Evolutionary conservation across 92 coral and sea anemone species (phyloP).

Genomic region (Pocillopora meandrina): DNA sequence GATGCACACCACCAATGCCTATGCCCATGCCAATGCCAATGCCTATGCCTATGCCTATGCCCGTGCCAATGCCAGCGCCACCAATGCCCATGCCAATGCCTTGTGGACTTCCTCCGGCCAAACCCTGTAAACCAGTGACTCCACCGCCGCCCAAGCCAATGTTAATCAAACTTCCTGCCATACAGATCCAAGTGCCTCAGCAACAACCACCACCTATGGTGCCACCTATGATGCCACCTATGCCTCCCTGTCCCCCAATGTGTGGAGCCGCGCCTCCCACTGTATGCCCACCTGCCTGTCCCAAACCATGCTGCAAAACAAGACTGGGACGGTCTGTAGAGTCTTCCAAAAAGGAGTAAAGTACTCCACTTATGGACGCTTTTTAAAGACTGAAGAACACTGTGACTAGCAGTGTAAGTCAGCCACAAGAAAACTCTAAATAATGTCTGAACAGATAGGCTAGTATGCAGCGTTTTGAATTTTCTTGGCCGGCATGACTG

Average conservation of each 20-base stretch:
- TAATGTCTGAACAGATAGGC: slow-evolving; percentile 10
- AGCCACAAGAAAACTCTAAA: neutral
- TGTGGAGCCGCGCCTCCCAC: slow-evolving; percentile 29
- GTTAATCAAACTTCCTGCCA: slow-evolving; percentile 51
- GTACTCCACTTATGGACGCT: neutral
- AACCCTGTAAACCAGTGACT: slow-evolving; percentile 67
- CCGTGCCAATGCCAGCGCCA: slow-evolving; percentile 46
- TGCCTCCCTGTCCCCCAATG: slow-evolving; percentile 51
- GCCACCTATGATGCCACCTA: slow-evolving; percentile 35
- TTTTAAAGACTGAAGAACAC: neutral
- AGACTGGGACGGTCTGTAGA: slow-evolving; percentile 32
- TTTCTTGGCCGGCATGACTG: neutral
- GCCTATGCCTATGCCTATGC: slow-evolving; percentile 47
- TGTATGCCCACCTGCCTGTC: slow-evolving; percentile 67
- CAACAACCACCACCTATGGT: slow-evolving; percentile 37
- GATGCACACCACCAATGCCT: slow-evolving; percentile 64
- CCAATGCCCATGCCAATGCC: slow-evolving; percentile 57
- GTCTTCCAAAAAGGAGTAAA: slow-evolving; percentile 3
- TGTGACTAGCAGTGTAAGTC: neutral
- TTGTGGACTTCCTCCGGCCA: slow-evolving; percentile 58
- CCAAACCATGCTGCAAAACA: slow-evolving; percentile 62
- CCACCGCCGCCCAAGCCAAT: slow-evolving; percentile 59
- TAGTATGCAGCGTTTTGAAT: slow-evolving; percentile 2
- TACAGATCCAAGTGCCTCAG: slow-evolving; percentile 55
- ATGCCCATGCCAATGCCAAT: slow-evolving; percentile 52